Evolutionary conservation across 1,140 invertebrate genomes (phyloP), one percentile per base, ranked within the genome.

Genomic region (Psix sp.): DNA sequence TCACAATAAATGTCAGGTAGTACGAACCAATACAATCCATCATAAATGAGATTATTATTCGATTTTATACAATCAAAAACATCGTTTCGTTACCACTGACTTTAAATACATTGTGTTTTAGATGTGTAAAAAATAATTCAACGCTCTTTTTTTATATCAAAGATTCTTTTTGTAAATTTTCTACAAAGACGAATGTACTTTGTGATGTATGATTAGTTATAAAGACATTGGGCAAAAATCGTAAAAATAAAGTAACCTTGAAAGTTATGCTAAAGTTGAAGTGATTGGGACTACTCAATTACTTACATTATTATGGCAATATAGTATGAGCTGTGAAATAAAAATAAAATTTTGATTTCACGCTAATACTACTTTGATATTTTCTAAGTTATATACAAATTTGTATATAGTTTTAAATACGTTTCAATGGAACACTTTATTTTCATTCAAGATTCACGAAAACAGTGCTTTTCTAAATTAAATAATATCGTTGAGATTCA

Each of bases 381-480:
- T 62, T 62, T 21, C 16, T 70, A 62, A 62, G 49, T 72, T 72
- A 72, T 59, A 59, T 57, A 63, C 45, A 17, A 10, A 63, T 72
- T 13, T 72, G 59, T 72, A 72, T 72, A 72, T 63, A 72, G 67
- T 72, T 71, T 72, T 72, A 26, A 72, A 63, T 57, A 72, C 38
- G 51, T 0, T 57, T 72, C 54, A 51, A 63, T 57, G 51, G 36
- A 15, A 63, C 24, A 45, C 51, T 72, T 63, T n/a, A 59, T 71
- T 71, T 38, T 21, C 26, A 70, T 70, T 70, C 26, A 42, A 62
- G 26, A 56, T 54, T 60, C 7, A 26, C 20, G 33, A 2, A 4
- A 38, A 42, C 38, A 57, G 57, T 62, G 67, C 49, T 71, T 18
- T 36, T 48, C 24, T 15, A 26, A 31, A 31, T 16, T 51, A 3